Evolutionary conservation across 2,113 vertebrate genomes (phyloP).

Genomic region (Boulengeromyrus knoepffleri): DNA sequence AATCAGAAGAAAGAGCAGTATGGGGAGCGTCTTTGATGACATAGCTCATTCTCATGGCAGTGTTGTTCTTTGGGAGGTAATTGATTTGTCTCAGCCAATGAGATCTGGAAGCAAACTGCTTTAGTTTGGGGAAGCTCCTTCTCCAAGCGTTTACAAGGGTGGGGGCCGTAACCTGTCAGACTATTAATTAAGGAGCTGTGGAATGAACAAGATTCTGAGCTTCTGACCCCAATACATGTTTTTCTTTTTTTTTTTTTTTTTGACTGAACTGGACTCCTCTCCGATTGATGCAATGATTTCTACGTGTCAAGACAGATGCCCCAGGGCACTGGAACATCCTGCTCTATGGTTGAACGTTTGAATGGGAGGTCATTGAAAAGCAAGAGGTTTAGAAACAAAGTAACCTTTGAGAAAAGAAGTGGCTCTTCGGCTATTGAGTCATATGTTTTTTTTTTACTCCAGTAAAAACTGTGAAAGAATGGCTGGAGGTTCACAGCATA

Average conservation of each 20-base stretch:
- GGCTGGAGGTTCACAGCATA: background rate
- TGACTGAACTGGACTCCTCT: background rate
- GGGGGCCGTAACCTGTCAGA: slow-evolving; percentile 4
- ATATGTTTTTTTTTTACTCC: background rate
- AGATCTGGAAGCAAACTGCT: background rate
- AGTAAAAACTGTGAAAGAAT: background rate
- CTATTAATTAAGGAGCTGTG: background rate
- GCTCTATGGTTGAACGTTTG: background rate
- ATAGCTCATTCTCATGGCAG: background rate
- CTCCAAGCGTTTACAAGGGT: background rate
- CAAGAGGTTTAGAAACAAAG: background rate
- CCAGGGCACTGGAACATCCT: too few relatives aligned
- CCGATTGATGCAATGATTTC: background rate
- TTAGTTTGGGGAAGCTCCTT: background rate
- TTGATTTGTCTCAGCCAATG: background rate
- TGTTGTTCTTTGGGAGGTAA: background rate
- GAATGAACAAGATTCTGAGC: background rate
- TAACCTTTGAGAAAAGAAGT: background rate
- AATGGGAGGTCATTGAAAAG: background rate
- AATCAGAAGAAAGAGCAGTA: background rate
- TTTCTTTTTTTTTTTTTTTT: background rate
- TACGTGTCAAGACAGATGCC: background rate
- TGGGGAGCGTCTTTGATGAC: background rate
- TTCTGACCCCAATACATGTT: background rate
- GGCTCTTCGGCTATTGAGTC: background rate